A percentile compares a stretch with the other conserved stretches of the same genome.
phyloP scores from a whole-genome alignment of 2,113 vertebrate species.

The Pollimyrus isidori region DNA sequence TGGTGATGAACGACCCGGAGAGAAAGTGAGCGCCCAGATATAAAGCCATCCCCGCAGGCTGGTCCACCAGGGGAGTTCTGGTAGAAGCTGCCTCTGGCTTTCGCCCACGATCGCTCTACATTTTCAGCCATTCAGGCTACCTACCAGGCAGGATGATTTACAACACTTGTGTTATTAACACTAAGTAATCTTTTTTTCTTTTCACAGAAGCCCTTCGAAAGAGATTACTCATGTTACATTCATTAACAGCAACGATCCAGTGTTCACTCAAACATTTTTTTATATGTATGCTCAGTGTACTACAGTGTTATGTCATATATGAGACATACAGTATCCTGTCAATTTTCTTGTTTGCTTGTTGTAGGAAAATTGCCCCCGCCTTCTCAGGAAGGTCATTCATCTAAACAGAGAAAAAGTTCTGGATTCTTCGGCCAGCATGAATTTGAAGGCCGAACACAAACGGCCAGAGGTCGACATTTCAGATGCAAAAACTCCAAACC shows the following conservation, averaged over 20 bases:
- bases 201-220: not conserved
- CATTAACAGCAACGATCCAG: not conserved
- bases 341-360: not conserved
- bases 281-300: not conserved
- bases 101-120: not conserved
- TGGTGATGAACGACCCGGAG: not conserved
- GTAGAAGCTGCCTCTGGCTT: not conserved
- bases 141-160: not conserved
- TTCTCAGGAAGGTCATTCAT: not conserved
- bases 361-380: not conserved
- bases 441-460: not conserved
- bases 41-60: not conserved
- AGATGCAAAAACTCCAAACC: too few relatives aligned
- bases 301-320: not conserved
- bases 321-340: not conserved
- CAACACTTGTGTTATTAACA: not conserved
- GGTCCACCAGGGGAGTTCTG: not conserved
- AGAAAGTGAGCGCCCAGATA: not conserved
- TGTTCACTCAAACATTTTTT: not conserved
- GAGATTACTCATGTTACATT: not conserved
- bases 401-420: not conserved
- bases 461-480: too few relatives aligned
- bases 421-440: not conserved
- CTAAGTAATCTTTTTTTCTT: not conserved
- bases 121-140: not conserved